Evolutionary conservation across 2,797 vertebrate genomes (phyloP).

Genomic region (Hydrocynus forskahlii): DNA sequence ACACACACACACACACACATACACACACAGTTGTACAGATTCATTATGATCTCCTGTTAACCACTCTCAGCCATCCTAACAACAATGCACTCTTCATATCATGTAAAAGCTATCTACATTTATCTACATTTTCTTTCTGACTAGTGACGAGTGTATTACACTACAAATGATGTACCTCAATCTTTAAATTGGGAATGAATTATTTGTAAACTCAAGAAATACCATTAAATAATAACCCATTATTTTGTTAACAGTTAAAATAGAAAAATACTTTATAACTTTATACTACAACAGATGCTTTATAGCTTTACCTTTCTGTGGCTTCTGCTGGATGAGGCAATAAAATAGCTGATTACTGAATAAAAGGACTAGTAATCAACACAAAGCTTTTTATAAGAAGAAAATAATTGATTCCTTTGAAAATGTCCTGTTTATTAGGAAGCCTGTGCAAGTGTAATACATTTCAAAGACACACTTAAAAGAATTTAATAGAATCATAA

Average conservation of each 20-base stretch:
- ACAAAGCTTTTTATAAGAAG: not conserved
- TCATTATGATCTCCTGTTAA: not conserved
- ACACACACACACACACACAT: constrained; percentile 30
- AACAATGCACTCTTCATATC: not conserved
- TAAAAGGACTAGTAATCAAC: not conserved
- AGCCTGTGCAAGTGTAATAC: too few relatives aligned
- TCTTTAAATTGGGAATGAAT: not conserved
- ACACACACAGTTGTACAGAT: constrained; percentile 17
- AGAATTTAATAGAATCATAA: not conserved
- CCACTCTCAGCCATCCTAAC: not conserved
- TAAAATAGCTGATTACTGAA: not conserved
- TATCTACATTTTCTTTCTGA: not conserved
- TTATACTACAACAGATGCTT: too few relatives aligned
- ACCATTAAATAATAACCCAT: too few relatives aligned
- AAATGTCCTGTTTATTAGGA: not conserved
- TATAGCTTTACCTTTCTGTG: not conserved
- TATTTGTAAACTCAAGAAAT: not conserved
- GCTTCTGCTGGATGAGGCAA: not conserved
- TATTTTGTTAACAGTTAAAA: too few relatives aligned
- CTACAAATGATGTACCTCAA: not conserved
- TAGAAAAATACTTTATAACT: too few relatives aligned
- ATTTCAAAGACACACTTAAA: not conserved
- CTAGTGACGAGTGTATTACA: not conserved
- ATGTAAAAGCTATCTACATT: not conserved
- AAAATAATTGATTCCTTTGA: not conserved